Evolutionary conservation across 2,888 invertebrate species (phyloP).

Genomic region (Cheilosia soror): DNA sequence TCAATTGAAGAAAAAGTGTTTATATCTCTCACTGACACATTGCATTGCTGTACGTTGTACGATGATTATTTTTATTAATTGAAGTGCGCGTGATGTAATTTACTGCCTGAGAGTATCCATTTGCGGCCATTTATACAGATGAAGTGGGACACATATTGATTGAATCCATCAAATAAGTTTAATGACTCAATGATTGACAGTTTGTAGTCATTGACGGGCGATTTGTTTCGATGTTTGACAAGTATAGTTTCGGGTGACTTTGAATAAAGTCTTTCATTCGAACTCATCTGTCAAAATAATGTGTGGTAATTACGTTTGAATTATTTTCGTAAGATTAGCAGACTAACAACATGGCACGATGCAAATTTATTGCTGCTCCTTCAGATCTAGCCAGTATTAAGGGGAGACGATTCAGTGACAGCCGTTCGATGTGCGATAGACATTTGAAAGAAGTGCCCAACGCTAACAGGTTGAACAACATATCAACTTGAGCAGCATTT

Average conservation of each 20-base stretch:
- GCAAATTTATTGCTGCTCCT: too few relatives aligned
- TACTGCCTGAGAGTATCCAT: constrained; percentile 27
- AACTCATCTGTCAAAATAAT: too few relatives aligned
- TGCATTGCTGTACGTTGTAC: constrained; percentile 10
- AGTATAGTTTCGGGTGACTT: too few relatives aligned
- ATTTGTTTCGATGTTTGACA: too few relatives aligned
- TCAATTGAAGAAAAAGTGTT: constrained; percentile 25
- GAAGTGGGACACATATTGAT: constrained; percentile 34
- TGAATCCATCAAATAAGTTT: constrained; percentile 18
- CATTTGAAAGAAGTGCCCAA: background rate
- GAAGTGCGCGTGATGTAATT: constrained; percentile 53
- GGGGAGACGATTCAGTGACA: background rate
- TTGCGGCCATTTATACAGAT: constrained; percentile 9
- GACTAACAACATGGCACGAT: too few relatives aligned
- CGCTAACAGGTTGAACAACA: constrained; percentile 11
- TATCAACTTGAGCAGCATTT: background rate
- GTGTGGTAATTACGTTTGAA: too few relatives aligned
- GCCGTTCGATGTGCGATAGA: background rate
- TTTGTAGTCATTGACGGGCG: background rate
- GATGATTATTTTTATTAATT: constrained; percentile 53
- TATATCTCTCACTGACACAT: constrained; percentile 17
- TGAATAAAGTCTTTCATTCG: background rate
- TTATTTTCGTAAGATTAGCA: too few relatives aligned
- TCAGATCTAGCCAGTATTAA: background rate
- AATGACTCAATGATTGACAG: constrained; percentile 22